Evolutionary conservation across 2,113 vertebrate genomes (phyloP).

Genomic region (Mormoops blainvillei): DNA sequence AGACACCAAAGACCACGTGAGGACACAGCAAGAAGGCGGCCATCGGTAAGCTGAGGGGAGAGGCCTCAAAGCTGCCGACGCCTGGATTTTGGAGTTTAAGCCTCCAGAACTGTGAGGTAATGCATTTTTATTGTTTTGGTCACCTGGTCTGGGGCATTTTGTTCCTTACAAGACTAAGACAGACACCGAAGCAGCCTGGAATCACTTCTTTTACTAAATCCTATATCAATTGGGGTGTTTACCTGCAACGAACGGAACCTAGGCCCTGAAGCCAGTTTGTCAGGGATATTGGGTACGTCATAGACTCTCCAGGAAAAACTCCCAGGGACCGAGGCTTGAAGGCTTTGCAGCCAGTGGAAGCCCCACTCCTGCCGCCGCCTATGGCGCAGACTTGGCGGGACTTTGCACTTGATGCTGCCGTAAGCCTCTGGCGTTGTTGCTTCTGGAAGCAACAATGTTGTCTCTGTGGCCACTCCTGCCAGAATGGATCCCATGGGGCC

Average conservation of each 20-base stretch:
- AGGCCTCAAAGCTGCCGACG: neutral
- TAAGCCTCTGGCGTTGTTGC: too few relatives aligned
- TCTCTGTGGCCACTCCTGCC: neutral
- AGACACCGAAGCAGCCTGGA: neutral
- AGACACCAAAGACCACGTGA: neutral
- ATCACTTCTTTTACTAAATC: neutral
- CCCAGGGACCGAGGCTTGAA: neutral
- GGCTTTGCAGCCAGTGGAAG: neutral
- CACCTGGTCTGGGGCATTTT: neutral
- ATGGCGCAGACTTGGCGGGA: neutral
- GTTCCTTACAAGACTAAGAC: neutral
- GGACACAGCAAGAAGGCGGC: neutral
- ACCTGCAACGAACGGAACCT: neutral
- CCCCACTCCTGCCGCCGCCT: neutral
- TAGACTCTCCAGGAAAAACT: neutral
- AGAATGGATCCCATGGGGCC: neutral
- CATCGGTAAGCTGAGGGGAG: neutral
- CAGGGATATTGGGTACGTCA: neutral
- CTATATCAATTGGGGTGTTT: neutral
- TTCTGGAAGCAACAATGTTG: neutral
- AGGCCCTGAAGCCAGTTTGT: neutral
- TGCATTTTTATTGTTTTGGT: neutral
- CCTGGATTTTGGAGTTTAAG: neutral
- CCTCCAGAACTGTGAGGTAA: neutral
- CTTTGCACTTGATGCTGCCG: rapidly evolving